A percentile compares a stretch with the other conserved stretches of the same genome.
Evolutionary conservation across 1,140 invertebrate genomes (phyloP).

Genomic region (Cherax quadricarinatus): DNA sequence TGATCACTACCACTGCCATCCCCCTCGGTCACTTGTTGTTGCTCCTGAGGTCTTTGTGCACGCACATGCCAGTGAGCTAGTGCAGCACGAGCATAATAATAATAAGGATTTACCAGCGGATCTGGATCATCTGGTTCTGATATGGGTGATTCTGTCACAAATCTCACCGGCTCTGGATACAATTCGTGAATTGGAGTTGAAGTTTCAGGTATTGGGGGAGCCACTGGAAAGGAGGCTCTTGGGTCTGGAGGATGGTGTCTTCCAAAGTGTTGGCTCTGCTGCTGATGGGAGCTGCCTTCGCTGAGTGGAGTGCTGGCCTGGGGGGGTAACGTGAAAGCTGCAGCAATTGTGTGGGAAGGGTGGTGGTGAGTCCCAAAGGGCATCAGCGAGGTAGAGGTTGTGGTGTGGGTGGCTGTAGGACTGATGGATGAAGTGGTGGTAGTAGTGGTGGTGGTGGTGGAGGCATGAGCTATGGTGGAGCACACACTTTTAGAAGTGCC

Average conservation of each 20-base stretch:
- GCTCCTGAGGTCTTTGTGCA: constrained; percentile 58
- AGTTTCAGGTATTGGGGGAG: constrained; percentile 56
- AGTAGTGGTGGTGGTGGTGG: constrained; percentile 35
- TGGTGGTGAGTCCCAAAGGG: constrained; percentile 35
- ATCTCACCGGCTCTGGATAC: constrained; percentile 63
- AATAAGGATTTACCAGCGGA: constrained; percentile 69
- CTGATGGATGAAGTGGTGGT: constrained; percentile 35
- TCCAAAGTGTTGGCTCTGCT: background rate
- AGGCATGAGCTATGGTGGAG: constrained; percentile 61
- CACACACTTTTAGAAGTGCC: constrained; percentile 39
- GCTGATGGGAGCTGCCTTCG: constrained; percentile 46
- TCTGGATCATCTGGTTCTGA: constrained; percentile 68
- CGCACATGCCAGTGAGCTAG: constrained; percentile 68
- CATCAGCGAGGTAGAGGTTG: constrained; percentile 42
- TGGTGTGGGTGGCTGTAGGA: constrained; percentile 43
- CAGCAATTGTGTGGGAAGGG: constrained; percentile 44
- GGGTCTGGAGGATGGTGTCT: constrained; percentile 13
- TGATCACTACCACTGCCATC: constrained; percentile 54
- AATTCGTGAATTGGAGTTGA: constrained; percentile 59
- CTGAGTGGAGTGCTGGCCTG: constrained; percentile 65
- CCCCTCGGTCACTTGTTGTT: constrained; percentile 28
- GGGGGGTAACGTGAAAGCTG: constrained; percentile 64
- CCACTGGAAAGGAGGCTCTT: constrained; percentile 19
- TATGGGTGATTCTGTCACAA: constrained; percentile 66
- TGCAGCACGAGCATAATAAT: constrained; percentile 70